phyloP scores from a whole-genome alignment of 2,113 vertebrate species.

The Pandion haliaetus region DNA sequence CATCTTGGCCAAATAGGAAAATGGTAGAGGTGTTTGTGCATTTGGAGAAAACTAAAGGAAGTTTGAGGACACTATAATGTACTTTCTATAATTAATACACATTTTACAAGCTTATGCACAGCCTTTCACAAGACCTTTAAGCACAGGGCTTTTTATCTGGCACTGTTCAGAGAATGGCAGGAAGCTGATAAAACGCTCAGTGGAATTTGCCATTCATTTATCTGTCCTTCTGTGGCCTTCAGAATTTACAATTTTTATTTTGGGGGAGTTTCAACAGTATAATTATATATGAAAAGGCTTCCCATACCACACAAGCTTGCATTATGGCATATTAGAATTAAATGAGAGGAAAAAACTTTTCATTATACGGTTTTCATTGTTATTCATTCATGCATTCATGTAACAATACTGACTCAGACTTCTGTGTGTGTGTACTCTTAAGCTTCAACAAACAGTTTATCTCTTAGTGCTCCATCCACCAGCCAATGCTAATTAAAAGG shows the following conservation, averaged over 20 bases:
- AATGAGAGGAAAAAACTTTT: slow-evolving; percentile 68
- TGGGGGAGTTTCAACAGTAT: slow-evolving; percentile 58
- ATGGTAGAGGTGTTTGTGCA: neutral
- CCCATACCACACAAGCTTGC: slow-evolving; percentile 61
- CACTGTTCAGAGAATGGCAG: slow-evolving; percentile 47
- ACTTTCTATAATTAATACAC: slow-evolving; percentile 63
- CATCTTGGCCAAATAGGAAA: neutral
- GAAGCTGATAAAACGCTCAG: slow-evolving; percentile 74
- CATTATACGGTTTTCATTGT: slow-evolving; percentile 68
- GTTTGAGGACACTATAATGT: neutral
- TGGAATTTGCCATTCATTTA: slow-evolving; percentile 72
- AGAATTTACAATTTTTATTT: slow-evolving; percentile 61
- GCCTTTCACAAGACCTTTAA: slow-evolving; percentile 67
- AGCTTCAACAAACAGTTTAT: slow-evolving; percentile 67
- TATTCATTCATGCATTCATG: slow-evolving; percentile 70
- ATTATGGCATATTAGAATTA: slow-evolving; percentile 71
- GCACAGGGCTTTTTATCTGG: slow-evolving; percentile 55
- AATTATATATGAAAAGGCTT: slow-evolving; percentile 73
- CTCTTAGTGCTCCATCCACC: slow-evolving; percentile 34
- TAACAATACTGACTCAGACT: slow-evolving; percentile 63
- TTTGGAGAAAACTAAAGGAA: slow-evolving; percentile 9
- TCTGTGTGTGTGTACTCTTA: slow-evolving; percentile 47
- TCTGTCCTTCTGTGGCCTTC: slow-evolving; percentile 76
- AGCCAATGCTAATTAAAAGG: slow-evolving; percentile 64
- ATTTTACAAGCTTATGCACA: slow-evolving; percentile 53